These are phyloP conservation scores for Chroicocephalus ridibundus DNA, from an alignment of 2,113 vertebrate species.

Conservation along the genomic window DNA sequence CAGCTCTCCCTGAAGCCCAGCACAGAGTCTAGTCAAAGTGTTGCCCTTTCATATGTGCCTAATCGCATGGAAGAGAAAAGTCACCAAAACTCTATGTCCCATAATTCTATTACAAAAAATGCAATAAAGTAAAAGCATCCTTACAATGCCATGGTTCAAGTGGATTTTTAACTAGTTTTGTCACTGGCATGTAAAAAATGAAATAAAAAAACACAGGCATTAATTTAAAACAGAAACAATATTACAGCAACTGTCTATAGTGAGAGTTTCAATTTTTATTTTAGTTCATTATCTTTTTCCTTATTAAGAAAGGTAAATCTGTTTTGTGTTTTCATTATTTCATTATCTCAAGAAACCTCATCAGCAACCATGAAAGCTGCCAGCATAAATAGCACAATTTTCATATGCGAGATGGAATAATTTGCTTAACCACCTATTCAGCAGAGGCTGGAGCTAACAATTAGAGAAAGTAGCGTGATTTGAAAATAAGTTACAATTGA, in stretches of 20 bases:
- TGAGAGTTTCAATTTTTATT: constrained; percentile 81
- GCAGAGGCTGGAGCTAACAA: constrained; percentile 79
- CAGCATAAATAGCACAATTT: constrained; percentile 80
- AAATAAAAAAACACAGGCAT: constrained; percentile 34
- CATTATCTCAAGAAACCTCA: constrained; percentile 80
- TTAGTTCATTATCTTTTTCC: constrained; percentile 81
- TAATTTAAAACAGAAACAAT: constrained; percentile 70
- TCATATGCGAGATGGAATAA: constrained; percentile 77
- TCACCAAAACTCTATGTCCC: constrained; percentile 7
- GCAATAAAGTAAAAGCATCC: constrained; percentile 15
- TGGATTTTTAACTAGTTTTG: constrained; percentile 30
- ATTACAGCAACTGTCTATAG: constrained; percentile 64
- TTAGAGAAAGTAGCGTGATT: constrained; percentile 79
- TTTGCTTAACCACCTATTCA: constrained; percentile 81
- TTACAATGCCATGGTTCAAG: neutral
- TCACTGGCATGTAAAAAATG: constrained; percentile 10
- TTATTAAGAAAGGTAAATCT: constrained; percentile 85
- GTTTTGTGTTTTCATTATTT: constrained; percentile 86
- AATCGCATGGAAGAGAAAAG: neutral
- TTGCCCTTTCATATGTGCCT: neutral
- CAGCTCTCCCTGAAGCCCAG: neutral
- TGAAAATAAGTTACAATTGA: constrained; percentile 87
- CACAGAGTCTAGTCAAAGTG: neutral
- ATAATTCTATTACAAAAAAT: constrained; percentile 44
- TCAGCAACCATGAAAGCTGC: constrained; percentile 78